Percentiles rank a stretch among this genome's conserved stretches.
Evolutionary conservation across 2,888 invertebrate genomes (phyloP).

Genomic region (Megaustenia siamemsis): DNA sequence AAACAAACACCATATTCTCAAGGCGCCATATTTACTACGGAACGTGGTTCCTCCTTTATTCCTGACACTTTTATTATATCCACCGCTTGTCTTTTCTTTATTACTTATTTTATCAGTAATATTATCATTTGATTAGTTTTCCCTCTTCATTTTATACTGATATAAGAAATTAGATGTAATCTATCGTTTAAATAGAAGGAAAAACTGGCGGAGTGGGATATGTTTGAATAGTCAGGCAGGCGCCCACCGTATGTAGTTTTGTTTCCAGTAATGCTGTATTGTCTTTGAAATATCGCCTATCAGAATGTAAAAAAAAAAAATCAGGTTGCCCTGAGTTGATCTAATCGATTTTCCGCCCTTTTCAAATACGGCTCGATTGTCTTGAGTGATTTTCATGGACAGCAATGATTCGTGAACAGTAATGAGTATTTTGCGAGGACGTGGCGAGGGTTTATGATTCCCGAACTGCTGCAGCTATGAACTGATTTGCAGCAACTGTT

Average conservation of each 20-base stretch:
- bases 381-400: slow-evolving; percentile 22
- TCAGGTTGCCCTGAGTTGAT: background rate
- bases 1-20: no score
- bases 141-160: no score
- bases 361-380: slow-evolving; percentile 13
- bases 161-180: no score
- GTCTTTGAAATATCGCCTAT: background rate
- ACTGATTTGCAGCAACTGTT: background rate
- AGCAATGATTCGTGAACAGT: slow-evolving; percentile 6
- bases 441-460: background rate
- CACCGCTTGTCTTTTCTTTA: no score
- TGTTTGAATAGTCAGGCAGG: background rate
- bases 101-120: background rate
- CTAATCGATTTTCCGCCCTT: background rate
- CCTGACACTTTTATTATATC: no score
- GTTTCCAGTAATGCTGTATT: background rate
- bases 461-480: no score
- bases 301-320: background rate
- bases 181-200: background rate
- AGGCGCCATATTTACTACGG: no score
- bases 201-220: background rate
- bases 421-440: background rate
- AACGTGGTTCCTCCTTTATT: no score
- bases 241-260: background rate
- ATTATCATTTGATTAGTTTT: background rate